Evolutionary conservation across 1,140 invertebrate species (phyloP).

Genomic region (Gonatopus flavifemur): DNA sequence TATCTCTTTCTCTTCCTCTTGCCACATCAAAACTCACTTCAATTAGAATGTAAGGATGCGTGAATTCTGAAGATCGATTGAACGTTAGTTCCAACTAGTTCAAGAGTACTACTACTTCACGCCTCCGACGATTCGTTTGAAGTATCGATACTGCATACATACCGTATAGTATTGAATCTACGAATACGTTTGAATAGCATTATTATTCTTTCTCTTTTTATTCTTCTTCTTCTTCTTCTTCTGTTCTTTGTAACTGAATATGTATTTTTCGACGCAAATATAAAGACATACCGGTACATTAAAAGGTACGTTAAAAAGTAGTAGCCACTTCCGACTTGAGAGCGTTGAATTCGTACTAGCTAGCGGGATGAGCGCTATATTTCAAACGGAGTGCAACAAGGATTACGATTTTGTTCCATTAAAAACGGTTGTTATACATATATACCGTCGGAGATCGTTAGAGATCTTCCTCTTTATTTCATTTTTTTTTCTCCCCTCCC

Average conservation of each 20-base stretch:
- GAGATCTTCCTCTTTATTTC: neutral
- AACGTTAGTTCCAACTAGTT: no score
- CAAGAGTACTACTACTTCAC: no score
- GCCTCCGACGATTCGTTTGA: no score
- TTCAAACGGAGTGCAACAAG: conserved; percentile 3
- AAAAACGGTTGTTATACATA: conserved; percentile 28
- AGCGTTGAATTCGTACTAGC: conserved; percentile 1
- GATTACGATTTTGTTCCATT: conserved; percentile 22
- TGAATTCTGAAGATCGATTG: no score
- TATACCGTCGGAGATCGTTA: conserved; percentile 5
- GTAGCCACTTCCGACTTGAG: neutral
- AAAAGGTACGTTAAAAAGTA: neutral
- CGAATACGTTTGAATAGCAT: no score
- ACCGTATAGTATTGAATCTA: no score
- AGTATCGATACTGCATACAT: no score
- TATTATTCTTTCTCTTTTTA: neutral
- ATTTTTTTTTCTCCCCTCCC: neutral
- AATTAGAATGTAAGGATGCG: no score
- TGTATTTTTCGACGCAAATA: neutral
- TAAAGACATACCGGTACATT: neutral
- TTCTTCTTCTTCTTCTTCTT: neutral
- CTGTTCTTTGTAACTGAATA: neutral
- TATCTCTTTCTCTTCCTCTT: neutral
- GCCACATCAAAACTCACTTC: no score
- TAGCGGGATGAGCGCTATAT: conserved; percentile 3